Evolutionary conservation across 2,113 vertebrate genomes (phyloP), one percentile per base, ranked within the genome.

Genomic region (Raphicerus campestris): DNA sequence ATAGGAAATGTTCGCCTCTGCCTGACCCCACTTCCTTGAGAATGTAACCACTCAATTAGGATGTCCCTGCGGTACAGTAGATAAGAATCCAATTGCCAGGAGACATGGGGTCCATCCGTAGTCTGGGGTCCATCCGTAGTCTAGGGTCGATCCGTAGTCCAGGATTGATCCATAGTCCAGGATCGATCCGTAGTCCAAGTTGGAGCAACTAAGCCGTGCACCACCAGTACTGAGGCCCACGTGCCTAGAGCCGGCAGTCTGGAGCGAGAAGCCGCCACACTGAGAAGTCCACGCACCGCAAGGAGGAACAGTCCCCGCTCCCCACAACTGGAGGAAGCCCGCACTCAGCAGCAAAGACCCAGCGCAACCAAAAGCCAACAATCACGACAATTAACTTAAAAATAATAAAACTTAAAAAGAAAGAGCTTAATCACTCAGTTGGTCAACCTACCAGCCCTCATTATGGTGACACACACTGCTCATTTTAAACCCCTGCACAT

Each of bases 131-230:
- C n/a, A n/a, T n/a, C n/a, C n/a, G n/a, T n/a, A n/a, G n/a, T n/a
- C 39, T 5, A 42, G 19, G n/a, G 17, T 70, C 2, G 0, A 35
- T 5, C n/a, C n/a, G 0, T 20, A 35, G 66, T 35, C 19, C n/a
- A 39, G n/a, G n/a, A n/a, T n/a, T n/a, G n/a, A 42, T 42, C 39
- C 39, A 5, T 42, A 42, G 39, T 42, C 39, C 39, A 42, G 19
- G n/a, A 17, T 70, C 2, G 0, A 35, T 5, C n/a, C n/a, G 0
- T 20, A 35, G 66, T 35, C 19, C n/a, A 39, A 42, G 39, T 42
- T 5, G 39, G 39, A 42, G 39, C 39, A 42, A 42, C 39, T 42
- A 42, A 42, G 39, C 39, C 39, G 5, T 42, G 39, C 39, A 42
- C 39, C 39, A 42, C 39, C 39, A 42, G 39, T 42, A 42, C 39